phyloP scores from a whole-genome alignment of 2,888 invertebrate genomes.

The Chymomyza procnemis region DNA sequence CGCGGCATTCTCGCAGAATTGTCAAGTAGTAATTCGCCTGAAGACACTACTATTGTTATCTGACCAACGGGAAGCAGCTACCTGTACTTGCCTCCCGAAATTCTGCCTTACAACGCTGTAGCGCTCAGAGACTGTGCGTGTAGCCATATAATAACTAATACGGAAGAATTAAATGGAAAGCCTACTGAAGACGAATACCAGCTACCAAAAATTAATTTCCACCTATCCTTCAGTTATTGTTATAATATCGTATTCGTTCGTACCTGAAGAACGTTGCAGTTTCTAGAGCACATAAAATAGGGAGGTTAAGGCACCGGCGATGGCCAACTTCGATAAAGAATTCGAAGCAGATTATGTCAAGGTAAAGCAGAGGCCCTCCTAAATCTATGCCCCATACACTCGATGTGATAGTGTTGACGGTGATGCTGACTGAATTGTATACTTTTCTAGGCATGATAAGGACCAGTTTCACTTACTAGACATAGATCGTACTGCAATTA shows the following conservation, averaged over 20 bases:
- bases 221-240: constrained; percentile 89
- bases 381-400: constrained; percentile 84
- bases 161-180: constrained; percentile 85
- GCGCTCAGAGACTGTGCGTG: too few relatives aligned
- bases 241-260: constrained; percentile 89
- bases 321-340: constrained; percentile 88
- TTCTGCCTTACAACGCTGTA: too few relatives aligned
- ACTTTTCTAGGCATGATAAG: constrained; percentile 89
- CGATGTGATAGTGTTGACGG: constrained; percentile 96
- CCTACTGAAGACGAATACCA: constrained; percentile 91
- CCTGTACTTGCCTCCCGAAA: too few relatives aligned
- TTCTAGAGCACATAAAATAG: constrained; percentile 84
- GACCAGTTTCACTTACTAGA: constrained; percentile 90
- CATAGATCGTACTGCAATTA: constrained; percentile 96
- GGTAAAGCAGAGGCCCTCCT: constrained; percentile 88
- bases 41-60: too few relatives aligned
- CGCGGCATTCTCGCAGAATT: too few relatives aligned
- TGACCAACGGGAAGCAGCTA: too few relatives aligned
- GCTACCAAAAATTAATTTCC: constrained; percentile 87
- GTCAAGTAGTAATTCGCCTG: too few relatives aligned
- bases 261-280: constrained; percentile 87
- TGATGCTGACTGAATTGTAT: constrained; percentile 97
- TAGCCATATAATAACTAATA: too few relatives aligned
- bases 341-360: constrained; percentile 99
- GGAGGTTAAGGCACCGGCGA: constrained; percentile 87